These are phyloP conservation scores for rabbit (Oryctolagus cuniculus) DNA, from an alignment of 2,113 vertebrate species.

Conservation along the genomic window DNA sequence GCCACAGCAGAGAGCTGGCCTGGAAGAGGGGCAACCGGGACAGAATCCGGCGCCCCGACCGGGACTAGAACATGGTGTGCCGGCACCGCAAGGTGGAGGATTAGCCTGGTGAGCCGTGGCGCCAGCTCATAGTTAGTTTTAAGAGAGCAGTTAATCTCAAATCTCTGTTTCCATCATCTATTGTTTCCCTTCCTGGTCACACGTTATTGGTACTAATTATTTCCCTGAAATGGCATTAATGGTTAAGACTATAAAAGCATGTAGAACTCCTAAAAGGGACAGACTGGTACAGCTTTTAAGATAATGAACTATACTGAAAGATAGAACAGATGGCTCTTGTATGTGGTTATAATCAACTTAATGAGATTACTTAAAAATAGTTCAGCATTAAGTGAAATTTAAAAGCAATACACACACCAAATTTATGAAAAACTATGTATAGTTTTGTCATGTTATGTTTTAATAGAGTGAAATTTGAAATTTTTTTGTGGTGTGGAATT, in stretches of 20 bases:
- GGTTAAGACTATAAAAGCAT: conserved; percentile 18
- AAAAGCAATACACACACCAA: background rate
- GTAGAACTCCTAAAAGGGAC: conserved; percentile 22
- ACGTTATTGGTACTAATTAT: background rate
- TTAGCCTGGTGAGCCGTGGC: no score
- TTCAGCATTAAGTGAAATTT: conserved; percentile 47
- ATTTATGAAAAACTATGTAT: background rate
- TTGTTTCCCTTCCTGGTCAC: background rate
- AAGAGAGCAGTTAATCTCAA: conserved; percentile 9
- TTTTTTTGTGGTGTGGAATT: background rate
- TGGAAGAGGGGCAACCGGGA: no score
- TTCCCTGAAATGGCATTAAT: conserved; percentile 31
- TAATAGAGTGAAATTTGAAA: background rate
- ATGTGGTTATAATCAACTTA: conserved; percentile 26
- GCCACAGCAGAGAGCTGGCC: no score
- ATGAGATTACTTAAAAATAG: conserved; percentile 17
- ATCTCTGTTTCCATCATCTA: background rate
- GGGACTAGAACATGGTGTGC: no score
- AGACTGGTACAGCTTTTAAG: conserved; percentile 40
- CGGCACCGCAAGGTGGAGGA: no score
- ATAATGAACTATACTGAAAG: conserved; percentile 12
- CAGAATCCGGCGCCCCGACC: no score
- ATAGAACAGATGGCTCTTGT: conserved; percentile 44
- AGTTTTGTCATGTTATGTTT: conserved; percentile 30
- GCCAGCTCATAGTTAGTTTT: no score